Conservation (phyloP, 2,113 vertebrate genomes). For the Caretta caretta region DNA sequence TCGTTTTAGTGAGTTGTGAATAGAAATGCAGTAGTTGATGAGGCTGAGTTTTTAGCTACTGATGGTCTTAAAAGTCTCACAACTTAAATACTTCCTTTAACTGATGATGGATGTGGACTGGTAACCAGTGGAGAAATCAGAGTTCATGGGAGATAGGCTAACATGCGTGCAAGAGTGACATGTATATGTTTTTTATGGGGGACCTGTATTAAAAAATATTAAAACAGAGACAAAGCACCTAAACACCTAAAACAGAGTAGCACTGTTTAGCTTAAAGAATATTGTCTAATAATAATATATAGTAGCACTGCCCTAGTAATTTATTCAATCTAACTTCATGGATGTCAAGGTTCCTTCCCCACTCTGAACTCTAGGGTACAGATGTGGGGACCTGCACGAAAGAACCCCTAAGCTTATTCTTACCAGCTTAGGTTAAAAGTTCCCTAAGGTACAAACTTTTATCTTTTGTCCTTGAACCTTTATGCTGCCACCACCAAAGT, state of each 20-base stretch:
- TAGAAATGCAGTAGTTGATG: not conserved
- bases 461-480: too few species aligned
- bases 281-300: not conserved
- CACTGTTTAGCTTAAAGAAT: not conserved
- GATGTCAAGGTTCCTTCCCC: too few species aligned
- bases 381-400: too few species aligned
- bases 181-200: not conserved
- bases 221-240: not conserved
- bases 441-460: too few species aligned
- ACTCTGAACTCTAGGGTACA: too few species aligned
- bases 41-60: not conserved
- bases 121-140: not conserved
- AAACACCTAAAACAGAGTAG: not conserved
- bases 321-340: not conserved
- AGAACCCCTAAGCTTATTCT: too few species aligned
- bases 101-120: not conserved
- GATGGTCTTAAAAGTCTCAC: not conserved
- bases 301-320: not conserved
- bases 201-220: accelerated
- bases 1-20: not conserved
- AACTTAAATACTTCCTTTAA: not conserved
- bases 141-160: not conserved
- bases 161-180: not conserved
- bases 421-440: too few species aligned
- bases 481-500: too few species aligned